phyloP scores from a whole-genome alignment of 2,888 invertebrate genomes.

The Heteropelma amictum region DNA sequence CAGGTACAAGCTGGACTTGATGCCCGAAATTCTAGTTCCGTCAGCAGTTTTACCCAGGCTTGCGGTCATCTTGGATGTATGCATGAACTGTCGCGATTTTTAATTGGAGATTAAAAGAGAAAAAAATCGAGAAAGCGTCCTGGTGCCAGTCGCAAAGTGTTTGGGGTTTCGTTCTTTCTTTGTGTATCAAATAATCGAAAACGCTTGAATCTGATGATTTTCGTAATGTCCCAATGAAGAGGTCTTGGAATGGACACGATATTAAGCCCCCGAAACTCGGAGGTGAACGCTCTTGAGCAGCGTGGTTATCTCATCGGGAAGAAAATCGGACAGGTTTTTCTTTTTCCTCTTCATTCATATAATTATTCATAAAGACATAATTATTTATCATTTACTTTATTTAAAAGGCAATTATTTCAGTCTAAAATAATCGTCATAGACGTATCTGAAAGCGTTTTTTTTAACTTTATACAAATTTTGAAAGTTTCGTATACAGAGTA shows the following conservation, averaged over 20 bases:
- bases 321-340: constrained; percentile 86
- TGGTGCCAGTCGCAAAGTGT: background rate
- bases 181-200: constrained; percentile 13
- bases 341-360: background rate
- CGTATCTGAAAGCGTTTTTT: no score
- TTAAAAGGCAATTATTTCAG: no score
- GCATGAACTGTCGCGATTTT: constrained; percentile 30
- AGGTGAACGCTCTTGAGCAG: constrained; percentile 90
- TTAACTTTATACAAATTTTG: no score
- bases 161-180: background rate
- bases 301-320: constrained; percentile 90
- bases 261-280: constrained; percentile 88
- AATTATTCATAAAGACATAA: background rate
- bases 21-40: constrained; percentile 70
- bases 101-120: constrained; percentile 34
- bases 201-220: constrained; percentile 23
- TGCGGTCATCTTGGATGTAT: constrained; percentile 55
- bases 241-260: constrained; percentile 83
- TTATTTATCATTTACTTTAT: no score
- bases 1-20: constrained; percentile 67
- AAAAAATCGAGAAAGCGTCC: background rate
- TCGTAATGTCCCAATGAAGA: constrained; percentile 67
- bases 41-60: constrained; percentile 61
- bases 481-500: no score
- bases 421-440: no score